These are phyloP conservation scores for Heliconius hewitsoni DNA, from an alignment of 1,140 invertebrate species.

Conservation along the genomic window DNA sequence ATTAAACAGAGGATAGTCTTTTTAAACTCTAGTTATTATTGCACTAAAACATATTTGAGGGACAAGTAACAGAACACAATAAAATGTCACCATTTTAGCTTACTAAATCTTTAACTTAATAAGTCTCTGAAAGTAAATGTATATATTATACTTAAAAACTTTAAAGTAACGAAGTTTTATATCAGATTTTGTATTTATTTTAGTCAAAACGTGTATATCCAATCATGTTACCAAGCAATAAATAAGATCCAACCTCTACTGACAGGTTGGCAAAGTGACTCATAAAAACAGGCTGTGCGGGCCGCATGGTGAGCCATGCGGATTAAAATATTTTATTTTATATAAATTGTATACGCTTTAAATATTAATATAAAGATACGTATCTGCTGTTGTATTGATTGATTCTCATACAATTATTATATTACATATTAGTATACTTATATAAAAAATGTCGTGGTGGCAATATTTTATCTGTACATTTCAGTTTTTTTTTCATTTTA, in stretches of 20 bases:
- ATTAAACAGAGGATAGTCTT: too few relatives aligned
- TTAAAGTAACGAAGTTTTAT: not conserved
- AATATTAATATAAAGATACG: not conserved
- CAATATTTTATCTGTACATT: too few relatives aligned
- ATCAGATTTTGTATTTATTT: slow-evolving; percentile 9
- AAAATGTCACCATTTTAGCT: too few relatives aligned
- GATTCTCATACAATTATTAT: not conserved
- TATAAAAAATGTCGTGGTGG: too few relatives aligned
- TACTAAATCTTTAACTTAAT: too few relatives aligned
- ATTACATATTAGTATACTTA: not conserved
- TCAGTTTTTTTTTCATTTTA: not conserved
- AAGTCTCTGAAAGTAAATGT: too few relatives aligned
- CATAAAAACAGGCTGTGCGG: slow-evolving; percentile 26
- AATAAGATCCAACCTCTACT: slow-evolving; percentile 34
- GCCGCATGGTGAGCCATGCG: slow-evolving; percentile 15
- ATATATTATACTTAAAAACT: too few relatives aligned
- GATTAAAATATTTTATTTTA: slow-evolving; percentile 17
- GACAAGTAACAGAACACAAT: too few relatives aligned
- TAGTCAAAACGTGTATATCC: slow-evolving; percentile 14
- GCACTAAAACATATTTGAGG: too few relatives aligned
- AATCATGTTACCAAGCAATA: slow-evolving; percentile 39
- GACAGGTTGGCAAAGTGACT: slow-evolving; percentile 28
- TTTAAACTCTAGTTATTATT: too few relatives aligned
- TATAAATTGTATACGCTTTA: not conserved
- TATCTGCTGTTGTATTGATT: slow-evolving; percentile 6